Conservation (phyloP, 2,113 vertebrate species). For the Recurvirostra avosetta region DNA sequence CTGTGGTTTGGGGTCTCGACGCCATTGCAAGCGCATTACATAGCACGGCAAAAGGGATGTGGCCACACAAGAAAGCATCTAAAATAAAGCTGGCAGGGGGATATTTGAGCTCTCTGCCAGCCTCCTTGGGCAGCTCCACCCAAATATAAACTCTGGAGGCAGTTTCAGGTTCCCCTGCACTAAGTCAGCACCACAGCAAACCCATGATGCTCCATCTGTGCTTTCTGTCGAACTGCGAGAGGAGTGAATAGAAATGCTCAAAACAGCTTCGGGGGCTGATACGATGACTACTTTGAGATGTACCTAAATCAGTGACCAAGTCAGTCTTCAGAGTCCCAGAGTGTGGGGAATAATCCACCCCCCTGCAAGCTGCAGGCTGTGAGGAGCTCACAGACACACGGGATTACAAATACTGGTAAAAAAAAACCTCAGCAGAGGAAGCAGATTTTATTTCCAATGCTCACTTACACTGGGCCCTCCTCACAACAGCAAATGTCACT, state of each 20-base stretch:
- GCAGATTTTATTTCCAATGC: background rate
- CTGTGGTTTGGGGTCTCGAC: background rate
- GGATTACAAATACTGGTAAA: background rate
- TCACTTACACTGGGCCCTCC: accelerated
- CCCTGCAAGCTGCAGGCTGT: background rate
- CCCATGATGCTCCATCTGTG: background rate
- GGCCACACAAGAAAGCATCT: background rate
- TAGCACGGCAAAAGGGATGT: background rate
- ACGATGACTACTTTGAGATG: background rate
- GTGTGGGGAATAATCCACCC: background rate
- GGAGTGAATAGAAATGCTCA: background rate
- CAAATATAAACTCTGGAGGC: background rate
- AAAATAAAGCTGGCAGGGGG: background rate
- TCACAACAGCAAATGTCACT: background rate
- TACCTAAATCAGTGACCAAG: background rate
- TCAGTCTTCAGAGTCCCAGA: background rate
- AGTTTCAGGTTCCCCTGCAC: background rate
- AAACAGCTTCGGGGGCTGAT: background rate
- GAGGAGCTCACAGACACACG: background rate
- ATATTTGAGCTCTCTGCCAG: background rate
- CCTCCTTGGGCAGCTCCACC: background rate
- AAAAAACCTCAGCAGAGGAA: background rate
- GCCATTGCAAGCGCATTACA: background rate
- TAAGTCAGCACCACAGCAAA: background rate
- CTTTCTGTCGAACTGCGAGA: background rate